Evolutionary conservation across 2,888 invertebrate genomes (phyloP), one percentile per base, ranked within the genome.

Genomic region (Seira musarum): DNA sequence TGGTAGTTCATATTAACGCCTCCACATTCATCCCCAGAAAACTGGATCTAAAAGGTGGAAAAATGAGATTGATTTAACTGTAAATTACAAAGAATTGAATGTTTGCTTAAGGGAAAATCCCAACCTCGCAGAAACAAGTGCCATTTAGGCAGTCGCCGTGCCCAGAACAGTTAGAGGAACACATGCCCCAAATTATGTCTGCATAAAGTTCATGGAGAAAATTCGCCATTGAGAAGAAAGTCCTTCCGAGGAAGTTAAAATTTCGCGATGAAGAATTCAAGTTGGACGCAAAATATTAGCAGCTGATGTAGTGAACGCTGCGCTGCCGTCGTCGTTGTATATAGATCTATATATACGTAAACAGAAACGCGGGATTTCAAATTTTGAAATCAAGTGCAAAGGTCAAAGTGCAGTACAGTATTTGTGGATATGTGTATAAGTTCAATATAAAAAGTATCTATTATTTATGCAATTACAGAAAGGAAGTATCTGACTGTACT

Each of bases 61-160:
- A 8, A 40, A 40, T 13, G 5, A 8, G 40, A 40, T 40, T 40
- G 40, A 8, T 40, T 40, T 8, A 40, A 40, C 13, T 8, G 13
- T 8, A 57, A n/a, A 67, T 74, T 65, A 80, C 25, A 30, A 49
- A 8, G 3, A 49, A 49, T 3, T 49, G 3, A 49, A 30, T 5
- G 8, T 30, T 24, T 22, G 25, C 17, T 0, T 46, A n/a, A 60
- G 2, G 22, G 3, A 70, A 60, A 64, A 19, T 49, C 35, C 74
- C 93, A 92, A 96, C 96, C 91, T 96, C 96, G 89, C 96, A 96
- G 86, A 96, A 91, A 88, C 96, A 96, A 73, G 95, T 96, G 84
- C 96, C 96, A 89, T 96, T 95, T 88, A 94, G 92, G 89, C 96
- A 96, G 90, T 96, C 96, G 21, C 96, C 96, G 83, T 95, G 93